Evolutionary conservation across 2,113 vertebrate species (phyloP).

Genomic region (Ascaphus truei): DNA sequence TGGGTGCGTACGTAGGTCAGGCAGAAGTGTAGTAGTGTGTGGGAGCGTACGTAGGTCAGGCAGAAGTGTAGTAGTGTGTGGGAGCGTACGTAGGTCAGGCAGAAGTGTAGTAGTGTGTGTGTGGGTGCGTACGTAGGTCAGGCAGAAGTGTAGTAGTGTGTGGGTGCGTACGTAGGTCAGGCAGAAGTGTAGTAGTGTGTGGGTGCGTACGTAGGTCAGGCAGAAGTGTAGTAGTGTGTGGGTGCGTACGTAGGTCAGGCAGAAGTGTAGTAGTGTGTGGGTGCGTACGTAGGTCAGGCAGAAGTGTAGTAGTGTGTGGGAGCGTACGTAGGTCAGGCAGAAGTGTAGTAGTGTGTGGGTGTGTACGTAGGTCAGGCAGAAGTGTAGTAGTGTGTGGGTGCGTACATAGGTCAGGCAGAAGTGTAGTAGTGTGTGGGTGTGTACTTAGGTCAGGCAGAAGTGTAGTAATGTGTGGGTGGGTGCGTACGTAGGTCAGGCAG

Average conservation of each 20-base stretch:
- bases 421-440: background rate
- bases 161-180: background rate
- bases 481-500: too few species aligned
- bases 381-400: background rate
- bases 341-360: background rate
- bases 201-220: too few species aligned
- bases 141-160: background rate
- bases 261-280: background rate
- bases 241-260: too few species aligned
- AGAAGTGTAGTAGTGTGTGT: background rate
- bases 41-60: too few species aligned
- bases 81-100: too few species aligned
- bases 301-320: background rate
- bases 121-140: rapidly evolving
- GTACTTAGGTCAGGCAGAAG: constrained; percentile 2
- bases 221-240: too few species aligned
- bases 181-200: background rate
- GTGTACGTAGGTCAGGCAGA: too few species aligned
- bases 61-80: too few species aligned
- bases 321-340: constrained; percentile 16
- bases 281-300: rapidly evolving
- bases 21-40: background rate
- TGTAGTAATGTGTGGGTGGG: background rate
- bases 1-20: background rate
- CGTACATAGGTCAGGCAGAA: rapidly evolving